Conservation (phyloP, 2,113 vertebrate species). For the Chloroceryle aenea region DNA sequence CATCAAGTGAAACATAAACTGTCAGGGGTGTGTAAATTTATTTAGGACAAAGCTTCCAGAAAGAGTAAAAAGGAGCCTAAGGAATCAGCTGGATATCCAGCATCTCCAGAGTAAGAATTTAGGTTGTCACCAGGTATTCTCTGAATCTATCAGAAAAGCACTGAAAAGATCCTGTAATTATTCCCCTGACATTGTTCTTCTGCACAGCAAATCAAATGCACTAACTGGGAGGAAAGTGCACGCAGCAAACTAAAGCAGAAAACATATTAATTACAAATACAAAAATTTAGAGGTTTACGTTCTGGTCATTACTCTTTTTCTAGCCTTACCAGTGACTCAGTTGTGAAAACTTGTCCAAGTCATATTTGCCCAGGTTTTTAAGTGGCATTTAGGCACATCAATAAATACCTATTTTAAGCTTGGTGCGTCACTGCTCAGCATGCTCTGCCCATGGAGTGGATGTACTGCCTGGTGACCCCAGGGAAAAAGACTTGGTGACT, state of each 20-base stretch:
- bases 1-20: background rate
- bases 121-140: background rate
- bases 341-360: background rate
- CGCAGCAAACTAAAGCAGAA: background rate
- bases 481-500: background rate
- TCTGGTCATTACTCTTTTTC: background rate
- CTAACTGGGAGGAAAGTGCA: background rate
- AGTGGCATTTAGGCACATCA: background rate
- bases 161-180: background rate
- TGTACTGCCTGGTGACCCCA: background rate
- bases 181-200: background rate
- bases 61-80: background rate
- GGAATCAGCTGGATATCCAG: background rate
- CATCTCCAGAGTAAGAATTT: background rate
- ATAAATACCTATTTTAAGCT: background rate
- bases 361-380: background rate
- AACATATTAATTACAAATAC: background rate
- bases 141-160: background rate
- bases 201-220: background rate
- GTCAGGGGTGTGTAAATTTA: background rate
- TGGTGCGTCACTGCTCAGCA: background rate
- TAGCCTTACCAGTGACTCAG: background rate
- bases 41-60: background rate
- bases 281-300: background rate
- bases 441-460: background rate